phyloP scores from a whole-genome alignment of 2,113 vertebrate genomes.

The Cyanistes caeruleus region DNA sequence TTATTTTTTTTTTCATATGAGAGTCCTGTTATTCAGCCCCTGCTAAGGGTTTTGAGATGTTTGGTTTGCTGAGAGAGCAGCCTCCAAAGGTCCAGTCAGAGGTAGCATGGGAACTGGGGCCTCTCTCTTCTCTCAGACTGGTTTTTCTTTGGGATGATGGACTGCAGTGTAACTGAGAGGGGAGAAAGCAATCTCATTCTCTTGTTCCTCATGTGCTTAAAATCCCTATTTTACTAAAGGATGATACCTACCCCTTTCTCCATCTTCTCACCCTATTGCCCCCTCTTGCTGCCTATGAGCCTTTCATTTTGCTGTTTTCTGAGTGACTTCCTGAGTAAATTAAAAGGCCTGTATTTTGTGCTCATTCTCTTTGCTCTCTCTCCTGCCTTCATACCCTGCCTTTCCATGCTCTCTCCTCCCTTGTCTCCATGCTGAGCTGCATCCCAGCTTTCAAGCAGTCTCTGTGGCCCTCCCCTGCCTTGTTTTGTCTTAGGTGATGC shows the following conservation, averaged over 20 bases:
- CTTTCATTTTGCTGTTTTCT: neutral
- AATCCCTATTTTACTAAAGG: neutral
- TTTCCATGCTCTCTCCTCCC: neutral
- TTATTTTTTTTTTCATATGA: neutral
- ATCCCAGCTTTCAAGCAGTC: neutral
- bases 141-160: neutral
- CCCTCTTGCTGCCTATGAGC: neutral
- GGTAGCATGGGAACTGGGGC: neutral
- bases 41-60: neutral
- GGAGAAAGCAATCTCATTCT: neutral
- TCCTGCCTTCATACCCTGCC: neutral
- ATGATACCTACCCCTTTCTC: neutral
- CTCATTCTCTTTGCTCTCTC: neutral
- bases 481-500: neutral
- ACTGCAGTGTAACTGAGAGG: neutral
- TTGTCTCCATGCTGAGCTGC: neutral
- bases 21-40: neutral
- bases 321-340: neutral
- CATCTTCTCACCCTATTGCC: neutral
- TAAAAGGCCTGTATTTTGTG: neutral
- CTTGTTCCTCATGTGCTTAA: neutral
- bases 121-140: neutral
- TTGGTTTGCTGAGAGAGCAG: neutral
- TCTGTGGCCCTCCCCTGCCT: neutral
- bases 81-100: neutral